Base-by-base conservation (phyloP, 2,888 invertebrate species). In the Orthonevra nobilis region DNA sequence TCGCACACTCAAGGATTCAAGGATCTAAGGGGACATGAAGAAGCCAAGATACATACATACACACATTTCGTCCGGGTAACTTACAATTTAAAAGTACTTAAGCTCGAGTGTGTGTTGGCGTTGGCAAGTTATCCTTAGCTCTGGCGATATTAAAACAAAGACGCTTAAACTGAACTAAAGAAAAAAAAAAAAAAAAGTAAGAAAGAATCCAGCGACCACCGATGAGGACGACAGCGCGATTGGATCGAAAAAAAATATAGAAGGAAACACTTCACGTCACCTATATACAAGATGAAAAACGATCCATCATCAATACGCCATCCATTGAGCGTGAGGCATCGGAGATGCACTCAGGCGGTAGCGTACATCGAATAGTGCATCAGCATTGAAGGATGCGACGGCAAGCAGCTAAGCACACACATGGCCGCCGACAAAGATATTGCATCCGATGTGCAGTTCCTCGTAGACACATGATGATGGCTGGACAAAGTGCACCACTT, bases 231-330 rank as follows among this genome's bases (percentile, higher is more conserved):
- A 10, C 23, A 19, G 52, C 44, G 36, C 12, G 23, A 54, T n/a
- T 20, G 15, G 34, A 15, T 9, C 30, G 14, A 36, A 26, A 23
- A 26, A 52, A 50, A 52, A 54, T n/a, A n/a, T n/a, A 60, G 60
- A 52, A 38, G 23, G 14, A 32, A 73, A 60, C 60, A 42, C 38
- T 66, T 15, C 28, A 52, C 42, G 38, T 60, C n/a, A n/a, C n/a
- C 60, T 52, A 64, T 48, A 26, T 77, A 60, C 46, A 54, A 72
- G 79, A 79, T 79, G 79, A 79, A 79, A 79, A 79, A 73, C 79
- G 79, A 79, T 79, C 79, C 66, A 79, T 79, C 79, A 79, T 79
- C 79, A 79, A 79, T 79, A 79, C 73, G 79, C 79, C 79, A 79
- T 66, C 66, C 79, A 79, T 79, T 79, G 40, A 72, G 72, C 48